Conservation (phyloP, 2,113 vertebrate genomes). For the Malurus melanocephalus region DNA sequence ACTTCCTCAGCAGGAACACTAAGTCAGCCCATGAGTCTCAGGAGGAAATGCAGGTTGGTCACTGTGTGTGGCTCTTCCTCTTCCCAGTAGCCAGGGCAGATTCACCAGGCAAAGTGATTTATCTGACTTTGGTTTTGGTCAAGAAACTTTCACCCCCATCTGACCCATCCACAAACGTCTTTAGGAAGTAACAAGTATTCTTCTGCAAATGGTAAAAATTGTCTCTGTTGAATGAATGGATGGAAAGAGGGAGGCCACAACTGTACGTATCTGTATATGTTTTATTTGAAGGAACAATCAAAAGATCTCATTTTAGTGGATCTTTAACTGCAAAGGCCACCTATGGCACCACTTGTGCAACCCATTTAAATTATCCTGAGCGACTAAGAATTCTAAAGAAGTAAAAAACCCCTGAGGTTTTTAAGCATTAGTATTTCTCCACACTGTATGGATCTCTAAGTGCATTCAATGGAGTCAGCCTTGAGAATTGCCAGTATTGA, state of each 20-base stretch:
- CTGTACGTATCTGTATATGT: fast-evolving
- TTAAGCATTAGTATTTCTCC: not conserved
- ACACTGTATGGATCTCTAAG: not conserved
- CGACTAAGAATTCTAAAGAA: not conserved
- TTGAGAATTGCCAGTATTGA: not conserved
- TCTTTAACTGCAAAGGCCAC: not conserved
- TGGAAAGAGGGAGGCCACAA: not conserved
- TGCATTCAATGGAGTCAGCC: not conserved
- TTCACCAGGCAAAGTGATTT: not conserved
- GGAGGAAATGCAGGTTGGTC: not conserved
- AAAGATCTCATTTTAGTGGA: not conserved
- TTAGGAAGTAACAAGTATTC: not conserved
- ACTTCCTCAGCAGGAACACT: fast-evolving
- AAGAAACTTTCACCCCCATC: not conserved
- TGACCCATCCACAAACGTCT: not conserved
- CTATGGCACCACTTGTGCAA: not conserved
- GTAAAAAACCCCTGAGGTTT: not conserved
- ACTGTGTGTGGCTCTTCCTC: fast-evolving
- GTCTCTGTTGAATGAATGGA: not conserved
- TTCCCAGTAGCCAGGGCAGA: not conserved
- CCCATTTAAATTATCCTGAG: not conserved
- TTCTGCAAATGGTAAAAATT: not conserved
- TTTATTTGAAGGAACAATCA: not conserved
- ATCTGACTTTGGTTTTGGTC: not conserved
- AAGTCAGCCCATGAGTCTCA: fast-evolving